A percentile compares a stretch with the other conserved stretches of the same genome.
These are phyloP conservation scores for Potamilus streckersoni DNA, from an alignment of 1,140 invertebrate genomes.

Conservation along the genomic window DNA sequence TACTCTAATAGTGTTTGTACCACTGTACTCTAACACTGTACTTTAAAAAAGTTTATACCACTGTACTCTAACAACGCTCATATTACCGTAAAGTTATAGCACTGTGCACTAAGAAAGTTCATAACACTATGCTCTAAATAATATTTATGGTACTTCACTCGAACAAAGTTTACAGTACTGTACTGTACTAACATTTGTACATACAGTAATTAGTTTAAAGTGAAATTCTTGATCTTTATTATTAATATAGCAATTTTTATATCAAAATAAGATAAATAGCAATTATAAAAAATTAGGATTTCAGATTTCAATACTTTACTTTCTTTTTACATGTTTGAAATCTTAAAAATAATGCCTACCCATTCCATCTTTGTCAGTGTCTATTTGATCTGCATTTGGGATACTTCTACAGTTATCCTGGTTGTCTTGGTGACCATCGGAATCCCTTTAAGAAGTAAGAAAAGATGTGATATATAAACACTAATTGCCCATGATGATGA, in stretches of 20 bases:
- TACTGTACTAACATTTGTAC: not conserved
- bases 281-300: too few species aligned
- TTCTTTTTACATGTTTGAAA: not conserved
- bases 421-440: constrained; percentile 64
- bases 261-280: not conserved
- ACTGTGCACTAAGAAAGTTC: too few species aligned
- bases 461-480: not conserved
- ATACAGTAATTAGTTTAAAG: not conserved
- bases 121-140: not conserved
- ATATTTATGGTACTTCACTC: too few species aligned
- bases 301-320: too few species aligned
- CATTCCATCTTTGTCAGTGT: constrained; percentile 73
- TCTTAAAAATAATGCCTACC: constrained; percentile 30
- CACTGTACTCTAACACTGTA: not conserved
- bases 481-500: not conserved
- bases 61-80: too few species aligned
- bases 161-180: not conserved
- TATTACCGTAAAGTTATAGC: too few species aligned
- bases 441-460: constrained; percentile 41
- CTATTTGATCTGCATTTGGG: constrained; percentile 83
- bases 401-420: constrained; percentile 86
- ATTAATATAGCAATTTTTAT: not conserved
- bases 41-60: too few species aligned
- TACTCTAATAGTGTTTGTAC: too few species aligned
- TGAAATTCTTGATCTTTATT: not conserved